phyloP scores from a whole-genome alignment of 1,140 invertebrate genomes.

The Zaprionus africanus region DNA sequence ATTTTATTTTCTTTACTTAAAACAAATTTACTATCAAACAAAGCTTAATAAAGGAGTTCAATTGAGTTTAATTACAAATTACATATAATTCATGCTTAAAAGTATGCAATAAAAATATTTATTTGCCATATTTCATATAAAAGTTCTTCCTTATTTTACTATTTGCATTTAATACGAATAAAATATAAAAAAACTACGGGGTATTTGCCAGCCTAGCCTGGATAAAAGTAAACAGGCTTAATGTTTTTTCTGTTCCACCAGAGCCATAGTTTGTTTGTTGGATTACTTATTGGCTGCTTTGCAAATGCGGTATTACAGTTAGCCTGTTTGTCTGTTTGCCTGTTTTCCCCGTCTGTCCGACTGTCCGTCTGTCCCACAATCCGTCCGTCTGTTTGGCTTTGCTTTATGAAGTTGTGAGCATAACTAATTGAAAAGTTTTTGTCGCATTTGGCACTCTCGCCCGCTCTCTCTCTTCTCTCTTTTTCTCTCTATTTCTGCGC shows the following conservation, averaged over 20 bases:
- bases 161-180: background rate
- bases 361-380: background rate
- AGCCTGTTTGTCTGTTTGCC: slow-evolving; percentile 48
- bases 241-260: slow-evolving; percentile 23
- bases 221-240: background rate
- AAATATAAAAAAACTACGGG: background rate
- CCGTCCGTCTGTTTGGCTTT: slow-evolving; percentile 52
- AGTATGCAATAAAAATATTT: no score
- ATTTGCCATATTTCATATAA: background rate
- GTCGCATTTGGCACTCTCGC: slow-evolving; percentile 32
- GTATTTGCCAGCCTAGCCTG: background rate
- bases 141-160: fast-evolving
- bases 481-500: slow-evolving; percentile 1
- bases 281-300: slow-evolving; percentile 75
- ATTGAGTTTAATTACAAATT: background rate
- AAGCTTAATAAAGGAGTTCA: no score
- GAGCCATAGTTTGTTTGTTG: slow-evolving; percentile 58
- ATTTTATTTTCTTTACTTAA: no score
- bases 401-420: slow-evolving; percentile 76
- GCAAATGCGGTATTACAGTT: slow-evolving; percentile 70
- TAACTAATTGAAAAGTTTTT: slow-evolving; percentile 79
- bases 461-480: background rate
- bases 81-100: no score
- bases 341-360: slow-evolving; percentile 21
- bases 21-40: no score